A percentile compares a stretch with the other conserved stretches of the same genome.
phyloP scores from a whole-genome alignment of 2,113 vertebrate genomes.

The Mormoops blainvillei region DNA sequence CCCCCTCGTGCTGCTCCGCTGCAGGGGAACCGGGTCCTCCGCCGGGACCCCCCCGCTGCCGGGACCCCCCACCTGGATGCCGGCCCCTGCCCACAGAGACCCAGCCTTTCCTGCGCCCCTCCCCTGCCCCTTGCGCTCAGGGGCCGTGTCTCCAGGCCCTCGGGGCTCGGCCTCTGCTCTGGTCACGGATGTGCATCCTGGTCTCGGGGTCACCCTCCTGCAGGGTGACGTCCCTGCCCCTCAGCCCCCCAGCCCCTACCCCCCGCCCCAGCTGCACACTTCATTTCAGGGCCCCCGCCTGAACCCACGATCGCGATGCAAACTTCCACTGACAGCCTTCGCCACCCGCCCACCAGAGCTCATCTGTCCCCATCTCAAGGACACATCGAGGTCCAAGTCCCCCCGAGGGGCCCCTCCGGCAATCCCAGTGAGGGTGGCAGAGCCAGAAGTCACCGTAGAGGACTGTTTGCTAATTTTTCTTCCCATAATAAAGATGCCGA shows the following conservation, averaged over 20 bases:
- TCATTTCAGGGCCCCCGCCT: not conserved
- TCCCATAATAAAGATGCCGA: not conserved
- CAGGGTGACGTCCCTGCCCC: fast-evolving
- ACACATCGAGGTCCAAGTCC: not conserved
- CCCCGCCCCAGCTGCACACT: no score
- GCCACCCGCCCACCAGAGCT: no score
- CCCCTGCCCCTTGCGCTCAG: no score
- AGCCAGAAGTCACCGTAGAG: not conserved
- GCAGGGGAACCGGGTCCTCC: no score
- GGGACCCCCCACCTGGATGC: no score
- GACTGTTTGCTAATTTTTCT: not conserved
- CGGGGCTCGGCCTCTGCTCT: not conserved
- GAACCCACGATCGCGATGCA: not conserved
- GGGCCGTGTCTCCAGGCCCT: no score
- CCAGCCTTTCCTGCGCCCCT: no score
- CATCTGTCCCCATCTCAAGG: not conserved
- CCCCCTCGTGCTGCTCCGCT: no score
- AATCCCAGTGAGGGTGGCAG: not conserved
- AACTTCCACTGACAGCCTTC: fast-evolving
- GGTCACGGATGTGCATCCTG: not conserved
- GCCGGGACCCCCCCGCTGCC: no score
- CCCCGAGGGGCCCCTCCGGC: no score
- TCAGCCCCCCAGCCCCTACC: not conserved
- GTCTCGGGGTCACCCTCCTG: not conserved
- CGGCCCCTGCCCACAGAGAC: not conserved